Evolutionary conservation across 2,888 invertebrate genomes (phyloP).

Genomic region (Sesia bembeciformis): DNA sequence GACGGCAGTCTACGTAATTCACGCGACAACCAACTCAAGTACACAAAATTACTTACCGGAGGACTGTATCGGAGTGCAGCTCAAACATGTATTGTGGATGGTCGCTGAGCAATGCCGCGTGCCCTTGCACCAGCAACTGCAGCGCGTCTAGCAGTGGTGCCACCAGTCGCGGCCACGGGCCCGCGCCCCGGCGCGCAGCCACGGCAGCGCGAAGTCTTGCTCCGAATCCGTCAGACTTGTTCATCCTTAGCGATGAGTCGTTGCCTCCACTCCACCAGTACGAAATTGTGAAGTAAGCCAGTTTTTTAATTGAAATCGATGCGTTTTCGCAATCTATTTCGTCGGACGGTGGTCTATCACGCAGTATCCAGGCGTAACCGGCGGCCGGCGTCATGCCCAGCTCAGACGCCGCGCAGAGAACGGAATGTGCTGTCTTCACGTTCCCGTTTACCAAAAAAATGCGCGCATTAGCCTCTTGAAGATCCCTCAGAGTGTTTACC

Average conservation of each 20-base stretch:
- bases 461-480: conserved; percentile 62
- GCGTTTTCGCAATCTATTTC: not conserved
- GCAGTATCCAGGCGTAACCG: conserved; percentile 33
- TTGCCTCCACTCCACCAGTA: conserved; percentile 13
- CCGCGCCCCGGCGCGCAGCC: conserved; percentile 8
- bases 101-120: conserved; percentile 1
- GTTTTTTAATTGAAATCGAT: conserved; percentile 13
- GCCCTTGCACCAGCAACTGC: conserved; percentile 10
- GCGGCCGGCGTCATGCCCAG: conserved; percentile 54
- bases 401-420: conserved; percentile 76
- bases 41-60: not conserved
- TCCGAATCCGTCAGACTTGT: not conserved
- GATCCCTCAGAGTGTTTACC: conserved; percentile 4
- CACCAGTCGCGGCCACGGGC: conserved; percentile 14
- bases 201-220: not conserved
- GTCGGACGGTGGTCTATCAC: conserved; percentile 21
- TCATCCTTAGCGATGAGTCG: not conserved
- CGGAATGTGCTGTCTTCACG: conserved; percentile 73
- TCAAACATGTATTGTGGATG: conserved; percentile 3
- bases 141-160: conserved; percentile 18
- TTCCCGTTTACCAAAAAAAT: conserved; percentile 89
- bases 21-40: no score
- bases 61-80: not conserved
- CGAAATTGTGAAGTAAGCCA: conserved; percentile 19
- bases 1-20: no score